Conservation (phyloP, 2,113 vertebrate genomes). For the Puffinus mauretanicus region DNA sequence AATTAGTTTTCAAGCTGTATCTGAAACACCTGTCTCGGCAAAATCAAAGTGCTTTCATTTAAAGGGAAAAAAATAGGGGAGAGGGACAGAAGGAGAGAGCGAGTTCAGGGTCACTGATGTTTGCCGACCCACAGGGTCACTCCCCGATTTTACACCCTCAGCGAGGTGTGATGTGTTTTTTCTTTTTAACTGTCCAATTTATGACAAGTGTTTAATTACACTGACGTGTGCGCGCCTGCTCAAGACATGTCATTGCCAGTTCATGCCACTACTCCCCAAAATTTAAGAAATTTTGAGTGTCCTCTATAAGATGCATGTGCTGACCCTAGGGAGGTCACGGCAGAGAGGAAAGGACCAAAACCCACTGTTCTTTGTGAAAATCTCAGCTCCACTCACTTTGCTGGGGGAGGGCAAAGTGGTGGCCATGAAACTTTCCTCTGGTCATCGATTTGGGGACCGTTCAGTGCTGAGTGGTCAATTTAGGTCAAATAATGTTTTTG, state of each 20-base stretch:
- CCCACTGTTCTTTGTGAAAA: background rate
- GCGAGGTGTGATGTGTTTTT: background rate
- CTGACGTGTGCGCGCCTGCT: background rate
- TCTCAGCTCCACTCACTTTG: background rate
- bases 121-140: fast-evolving
- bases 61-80: background rate
- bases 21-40: conserved; percentile 63
- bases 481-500: background rate
- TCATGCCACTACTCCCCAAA: background rate
- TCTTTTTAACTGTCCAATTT: background rate
- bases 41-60: conserved; percentile 31
- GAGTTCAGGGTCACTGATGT: background rate
- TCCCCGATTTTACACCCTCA: background rate
- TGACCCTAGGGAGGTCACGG: background rate
- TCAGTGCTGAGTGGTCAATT: background rate
- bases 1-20: conserved; percentile 68
- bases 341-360: background rate
- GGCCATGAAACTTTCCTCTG: background rate
- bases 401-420: background rate
- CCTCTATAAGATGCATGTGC: background rate
- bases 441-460: background rate
- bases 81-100: background rate
- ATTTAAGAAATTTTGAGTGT: background rate
- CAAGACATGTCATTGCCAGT: background rate
- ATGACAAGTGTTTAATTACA: background rate